Percentiles rank a stretch among this genome's conserved stretches.
Evolutionary conservation across 2,797 vertebrate species (phyloP).

Genomic region (Hippoglossus hippoglossus): DNA sequence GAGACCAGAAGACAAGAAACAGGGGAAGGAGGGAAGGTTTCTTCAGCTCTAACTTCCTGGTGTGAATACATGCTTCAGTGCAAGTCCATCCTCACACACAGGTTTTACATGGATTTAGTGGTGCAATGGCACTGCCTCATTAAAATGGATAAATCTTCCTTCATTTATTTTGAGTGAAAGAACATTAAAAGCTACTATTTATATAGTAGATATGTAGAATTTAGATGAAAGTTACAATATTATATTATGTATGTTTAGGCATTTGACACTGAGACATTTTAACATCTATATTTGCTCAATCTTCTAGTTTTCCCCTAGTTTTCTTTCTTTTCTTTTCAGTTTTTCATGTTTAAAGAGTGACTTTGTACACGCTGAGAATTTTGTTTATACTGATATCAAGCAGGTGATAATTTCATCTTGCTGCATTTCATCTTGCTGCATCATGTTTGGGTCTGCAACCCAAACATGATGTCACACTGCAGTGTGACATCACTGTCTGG

Average conservation of each 20-base stretch:
- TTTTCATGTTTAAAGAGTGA: constrained; percentile 6
- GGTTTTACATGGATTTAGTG: constrained; percentile 92
- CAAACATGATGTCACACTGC: constrained; percentile 36
- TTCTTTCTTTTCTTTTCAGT: constrained; percentile 3
- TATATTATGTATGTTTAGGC: constrained; percentile 23
- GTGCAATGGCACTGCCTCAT: constrained; percentile 89
- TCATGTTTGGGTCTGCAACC: constrained; percentile 30
- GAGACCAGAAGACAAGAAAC: constrained; percentile 80
- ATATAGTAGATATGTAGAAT: background rate
- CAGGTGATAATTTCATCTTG: background rate
- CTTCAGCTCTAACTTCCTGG: constrained; percentile 82
- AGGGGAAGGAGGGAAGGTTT: constrained; percentile 82
- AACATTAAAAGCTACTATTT: constrained; percentile 50
- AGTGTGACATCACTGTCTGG: constrained; percentile 37
- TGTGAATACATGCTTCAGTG: constrained; percentile 73
- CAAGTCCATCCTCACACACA: constrained; percentile 82
- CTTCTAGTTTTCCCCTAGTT: background rate
- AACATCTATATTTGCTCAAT: constrained; percentile 9
- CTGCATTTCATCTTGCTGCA: background rate
- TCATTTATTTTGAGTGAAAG: constrained; percentile 49
- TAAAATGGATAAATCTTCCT: constrained; percentile 45
- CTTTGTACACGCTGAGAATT: constrained; percentile 14
- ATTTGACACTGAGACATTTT: constrained; percentile 22
- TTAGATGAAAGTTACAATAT: constrained; percentile 16
- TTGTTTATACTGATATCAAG: constrained; percentile 23